These are phyloP conservation scores for Pangasianodon gigas DNA, from an alignment of 2,113 vertebrate genomes.

Conservation along the genomic window DNA sequence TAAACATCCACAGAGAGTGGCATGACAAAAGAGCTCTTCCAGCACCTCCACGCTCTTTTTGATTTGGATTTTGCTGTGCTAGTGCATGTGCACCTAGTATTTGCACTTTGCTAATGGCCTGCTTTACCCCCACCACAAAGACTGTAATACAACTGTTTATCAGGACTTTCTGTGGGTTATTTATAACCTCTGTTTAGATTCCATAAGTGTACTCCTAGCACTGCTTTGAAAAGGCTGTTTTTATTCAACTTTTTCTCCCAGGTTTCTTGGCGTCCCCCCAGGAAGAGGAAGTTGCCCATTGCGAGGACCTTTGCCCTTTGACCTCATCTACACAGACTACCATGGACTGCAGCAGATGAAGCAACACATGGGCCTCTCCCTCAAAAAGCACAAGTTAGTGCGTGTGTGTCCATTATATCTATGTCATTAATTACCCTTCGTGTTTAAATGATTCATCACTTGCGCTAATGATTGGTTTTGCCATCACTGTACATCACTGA, in stretches of 20 bases:
- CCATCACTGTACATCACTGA: not conserved
- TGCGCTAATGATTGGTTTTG: not conserved
- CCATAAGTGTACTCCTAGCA: not conserved
- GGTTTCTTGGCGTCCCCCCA: conserved; percentile 90
- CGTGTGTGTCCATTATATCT: not conserved
- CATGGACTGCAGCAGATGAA: conserved; percentile 96
- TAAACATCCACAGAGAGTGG: conserved; percentile 16
- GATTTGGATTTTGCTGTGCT: conserved; percentile 6
- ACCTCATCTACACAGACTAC: conserved; percentile 98
- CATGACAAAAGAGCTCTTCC: conserved; percentile 3
- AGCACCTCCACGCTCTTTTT: not conserved
- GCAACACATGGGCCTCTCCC: conserved; percentile 95
- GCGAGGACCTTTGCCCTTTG: conserved; percentile 86
- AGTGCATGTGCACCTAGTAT: not conserved
- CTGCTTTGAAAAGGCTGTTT: not conserved
- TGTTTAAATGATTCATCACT: not conserved
- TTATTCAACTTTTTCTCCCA: conserved; percentile 55
- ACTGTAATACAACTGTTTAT: not conserved
- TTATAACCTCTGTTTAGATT: not conserved
- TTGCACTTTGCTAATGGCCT: conserved; percentile 11
- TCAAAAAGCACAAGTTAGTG: conserved; percentile 92
- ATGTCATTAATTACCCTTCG: not conserved
- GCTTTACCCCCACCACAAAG: not conserved
- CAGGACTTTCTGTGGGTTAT: conserved; percentile 3
- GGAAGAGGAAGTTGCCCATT: conserved; percentile 94